Conservation (phyloP, 1,140 invertebrate genomes). For the Episyrphus balteatus region DNA sequence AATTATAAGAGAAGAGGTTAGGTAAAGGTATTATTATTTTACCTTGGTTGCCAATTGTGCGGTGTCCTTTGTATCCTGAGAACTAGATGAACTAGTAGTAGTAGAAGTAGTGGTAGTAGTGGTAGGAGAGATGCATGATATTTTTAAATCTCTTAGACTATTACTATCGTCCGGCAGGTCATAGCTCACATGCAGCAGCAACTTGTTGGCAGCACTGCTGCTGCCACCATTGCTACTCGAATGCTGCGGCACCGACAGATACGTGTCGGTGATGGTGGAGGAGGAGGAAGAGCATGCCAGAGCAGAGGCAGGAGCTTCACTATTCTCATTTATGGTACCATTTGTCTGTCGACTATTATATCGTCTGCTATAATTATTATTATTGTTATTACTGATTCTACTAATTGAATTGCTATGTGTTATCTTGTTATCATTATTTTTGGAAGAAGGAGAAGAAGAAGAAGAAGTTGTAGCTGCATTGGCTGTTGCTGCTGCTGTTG, state of each 20-base stretch:
- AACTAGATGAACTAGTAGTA: background rate
- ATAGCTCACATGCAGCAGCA: too few relatives aligned
- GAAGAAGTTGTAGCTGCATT: background rate
- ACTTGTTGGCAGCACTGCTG: too few relatives aligned
- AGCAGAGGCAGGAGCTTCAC: background rate
- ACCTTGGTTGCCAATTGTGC: background rate
- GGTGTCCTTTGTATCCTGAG: background rate
- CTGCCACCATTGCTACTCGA: too few relatives aligned
- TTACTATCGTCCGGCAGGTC: too few relatives aligned
- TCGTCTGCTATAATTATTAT: background rate
- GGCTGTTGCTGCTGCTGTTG: background rate
- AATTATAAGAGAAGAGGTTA: too few relatives aligned
- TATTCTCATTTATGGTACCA: background rate
- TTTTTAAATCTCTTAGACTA: too few relatives aligned
- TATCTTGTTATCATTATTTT: background rate
- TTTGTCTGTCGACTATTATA: background rate
- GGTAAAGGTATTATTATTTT: background rate
- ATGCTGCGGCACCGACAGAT: too few relatives aligned
- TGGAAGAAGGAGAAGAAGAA: background rate
- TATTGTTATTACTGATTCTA: constrained; percentile 1
- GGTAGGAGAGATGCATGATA: too few relatives aligned
- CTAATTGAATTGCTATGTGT: background rate
- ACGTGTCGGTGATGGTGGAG: too few relatives aligned
- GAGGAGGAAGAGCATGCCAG: too few relatives aligned
- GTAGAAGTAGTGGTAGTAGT: background rate